Evolutionary conservation across 1,140 invertebrate genomes (phyloP), one percentile per base, ranked within the genome.

Genomic region (Leptestheria dahalacensis): DNA sequence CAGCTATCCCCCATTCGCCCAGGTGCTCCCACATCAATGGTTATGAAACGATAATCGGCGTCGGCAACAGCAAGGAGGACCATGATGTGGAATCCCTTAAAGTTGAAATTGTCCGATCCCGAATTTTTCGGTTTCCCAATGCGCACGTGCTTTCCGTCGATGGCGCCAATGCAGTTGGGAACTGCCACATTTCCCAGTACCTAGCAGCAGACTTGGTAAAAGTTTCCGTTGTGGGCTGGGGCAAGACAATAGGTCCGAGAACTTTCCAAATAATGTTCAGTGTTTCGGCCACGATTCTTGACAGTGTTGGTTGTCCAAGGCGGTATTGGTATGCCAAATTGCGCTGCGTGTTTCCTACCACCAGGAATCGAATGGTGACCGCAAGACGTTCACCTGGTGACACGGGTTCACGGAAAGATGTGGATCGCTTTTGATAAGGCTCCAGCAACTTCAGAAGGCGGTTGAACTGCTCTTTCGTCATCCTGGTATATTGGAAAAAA

Each of bases 91-190:
- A 63, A 70, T 23, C 67, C 63, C 60, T 78, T 79, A 61, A 78
- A 78, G 64, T 78, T 79, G 49, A 67, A 75, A 70, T 68, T 79
- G 11, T 68, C 63, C 6, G 66, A 64, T 55, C 76, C 76, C 61
- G 67, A 68, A 29, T 69, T 63, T 21, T 47, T 4, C 71, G 77
- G 61, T 66, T 72, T 61, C 70, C 75, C 69, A 62, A 71, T 71
- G 1, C 65, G 57, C 20, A 78, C 55, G 64, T 79, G 75, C 61
- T 77, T 78, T 1, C 76, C 75, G 66, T 78, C 75, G 10, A 76
- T 66, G 21, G 73, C 66, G 3, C 72, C 73, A 55, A 73, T 60
- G 57, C 68, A 71, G 57, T 71, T 63, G 47, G 66, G 71, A 63
- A 74, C 57, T 70, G 61, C 66, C 67, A 57, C 20, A 49, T 4